These are phyloP conservation scores for Eira barbara DNA, from an alignment of 2,113 vertebrate genomes.

Conservation along the genomic window DNA sequence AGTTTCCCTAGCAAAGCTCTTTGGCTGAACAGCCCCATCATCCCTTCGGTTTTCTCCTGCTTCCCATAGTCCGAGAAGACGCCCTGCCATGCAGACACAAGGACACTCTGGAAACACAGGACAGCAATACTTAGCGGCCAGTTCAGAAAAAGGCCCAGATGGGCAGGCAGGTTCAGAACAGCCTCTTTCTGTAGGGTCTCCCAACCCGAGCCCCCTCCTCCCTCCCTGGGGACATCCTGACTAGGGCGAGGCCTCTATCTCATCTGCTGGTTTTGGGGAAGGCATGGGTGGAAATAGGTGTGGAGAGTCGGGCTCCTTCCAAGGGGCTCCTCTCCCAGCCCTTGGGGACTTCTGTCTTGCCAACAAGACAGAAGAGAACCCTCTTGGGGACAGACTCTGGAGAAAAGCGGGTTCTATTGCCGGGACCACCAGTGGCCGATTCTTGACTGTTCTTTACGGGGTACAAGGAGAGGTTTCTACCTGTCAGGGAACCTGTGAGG, in stretches of 20 bases:
- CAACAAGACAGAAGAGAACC: not conserved
- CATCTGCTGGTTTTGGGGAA: not conserved
- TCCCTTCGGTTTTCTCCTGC: not conserved
- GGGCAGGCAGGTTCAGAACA: not conserved
- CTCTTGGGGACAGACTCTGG: not conserved
- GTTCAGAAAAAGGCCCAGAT: not conserved
- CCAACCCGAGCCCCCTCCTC: not conserved
- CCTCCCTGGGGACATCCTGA: not conserved
- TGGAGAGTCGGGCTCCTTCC: not conserved
- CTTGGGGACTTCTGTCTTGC: not conserved
- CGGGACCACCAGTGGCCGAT: rapidly evolving
- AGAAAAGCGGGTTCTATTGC: not conserved
- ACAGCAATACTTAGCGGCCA: not conserved
- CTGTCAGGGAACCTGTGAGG: not conserved
- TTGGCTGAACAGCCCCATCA: not conserved
- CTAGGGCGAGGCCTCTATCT: not conserved
- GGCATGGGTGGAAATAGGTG: rapidly evolving
- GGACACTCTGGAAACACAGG: not conserved
- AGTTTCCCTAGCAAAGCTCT: not conserved
- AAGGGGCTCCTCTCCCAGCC: not conserved
- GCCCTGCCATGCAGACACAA: not conserved
- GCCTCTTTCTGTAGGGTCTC: not conserved
- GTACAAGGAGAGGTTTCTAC: rapidly evolving
- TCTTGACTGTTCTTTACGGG: not conserved
- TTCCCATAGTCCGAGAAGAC: not conserved